phyloP scores from a whole-genome alignment of 1,140 invertebrate genomes.

The Thaumetopoea pityocampa region DNA sequence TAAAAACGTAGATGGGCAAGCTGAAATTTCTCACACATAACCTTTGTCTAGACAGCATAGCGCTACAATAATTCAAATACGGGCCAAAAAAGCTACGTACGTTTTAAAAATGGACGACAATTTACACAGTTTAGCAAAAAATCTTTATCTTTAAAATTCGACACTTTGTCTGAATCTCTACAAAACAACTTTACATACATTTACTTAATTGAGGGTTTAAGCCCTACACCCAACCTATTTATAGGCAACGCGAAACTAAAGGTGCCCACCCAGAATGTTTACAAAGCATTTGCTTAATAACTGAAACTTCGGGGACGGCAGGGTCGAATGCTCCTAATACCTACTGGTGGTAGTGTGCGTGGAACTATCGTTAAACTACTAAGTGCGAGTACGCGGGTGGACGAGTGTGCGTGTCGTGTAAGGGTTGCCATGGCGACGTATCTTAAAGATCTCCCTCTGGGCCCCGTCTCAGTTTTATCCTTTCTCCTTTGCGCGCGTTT shows the following conservation, averaged over 20 bases:
- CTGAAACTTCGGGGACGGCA: slow-evolving; percentile 66
- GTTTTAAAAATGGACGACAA: too few species aligned
- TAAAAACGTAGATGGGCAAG: too few species aligned
- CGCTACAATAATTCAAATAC: too few species aligned
- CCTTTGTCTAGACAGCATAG: too few species aligned
- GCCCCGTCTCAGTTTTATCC: slow-evolving; percentile 68
- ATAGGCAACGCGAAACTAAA: slow-evolving; percentile 55
- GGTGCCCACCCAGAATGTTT: slow-evolving; percentile 70
- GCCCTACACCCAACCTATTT: slow-evolving; percentile 55
- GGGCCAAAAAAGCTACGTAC: too few species aligned
- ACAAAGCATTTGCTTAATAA: slow-evolving; percentile 75
- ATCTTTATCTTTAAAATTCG: too few species aligned
- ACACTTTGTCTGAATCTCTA: slow-evolving; percentile 2
- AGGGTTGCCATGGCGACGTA: slow-evolving; percentile 68
- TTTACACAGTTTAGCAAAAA: too few species aligned
- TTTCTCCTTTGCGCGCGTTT: slow-evolving; percentile 71
- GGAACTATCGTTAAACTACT: slow-evolving; percentile 33
- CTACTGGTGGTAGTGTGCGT: slow-evolving; percentile 38
- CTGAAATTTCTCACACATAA: too few species aligned
- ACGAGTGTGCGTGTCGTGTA: slow-evolving; percentile 27
- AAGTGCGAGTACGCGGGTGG: too few species aligned
- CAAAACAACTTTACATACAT: slow-evolving; percentile 26
- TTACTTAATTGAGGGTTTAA: slow-evolving; percentile 55
- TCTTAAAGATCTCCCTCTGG: slow-evolving; percentile 71
- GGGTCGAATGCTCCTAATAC: slow-evolving; percentile 70